phyloP scores from a whole-genome alignment of 2,888 invertebrate genomes.

The Ophion ventricosus region DNA sequence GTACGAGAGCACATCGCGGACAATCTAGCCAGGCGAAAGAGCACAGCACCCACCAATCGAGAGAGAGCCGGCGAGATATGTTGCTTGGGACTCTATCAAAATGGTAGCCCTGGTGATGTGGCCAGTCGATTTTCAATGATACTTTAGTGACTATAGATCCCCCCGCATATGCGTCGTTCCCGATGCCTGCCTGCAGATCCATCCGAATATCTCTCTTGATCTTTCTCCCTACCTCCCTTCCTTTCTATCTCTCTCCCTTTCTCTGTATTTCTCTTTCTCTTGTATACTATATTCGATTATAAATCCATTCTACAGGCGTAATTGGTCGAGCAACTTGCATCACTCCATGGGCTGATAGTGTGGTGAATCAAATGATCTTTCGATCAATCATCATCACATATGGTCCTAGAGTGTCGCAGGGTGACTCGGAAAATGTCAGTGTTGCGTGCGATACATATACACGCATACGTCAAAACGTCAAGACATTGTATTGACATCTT shows the following conservation, averaged over 20 bases:
- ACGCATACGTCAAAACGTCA: background rate
- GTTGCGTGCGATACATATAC: background rate
- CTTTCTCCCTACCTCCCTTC: slow-evolving; percentile 15
- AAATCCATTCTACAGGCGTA: slow-evolving; percentile 70
- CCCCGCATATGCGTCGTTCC: background rate
- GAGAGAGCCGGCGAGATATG: slow-evolving; percentile 53
- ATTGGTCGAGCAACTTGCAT: slow-evolving; percentile 66
- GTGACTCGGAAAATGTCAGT: background rate
- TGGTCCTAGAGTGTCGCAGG: background rate
- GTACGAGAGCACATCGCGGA: slow-evolving; percentile 51
- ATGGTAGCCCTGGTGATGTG: slow-evolving; percentile 74
- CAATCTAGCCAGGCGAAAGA: slow-evolving; percentile 50
- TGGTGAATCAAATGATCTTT: slow-evolving; percentile 62
- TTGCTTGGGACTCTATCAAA: slow-evolving; percentile 75
- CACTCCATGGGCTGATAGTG: slow-evolving; percentile 34
- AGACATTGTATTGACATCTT: background rate
- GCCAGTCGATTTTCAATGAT: slow-evolving; percentile 66
- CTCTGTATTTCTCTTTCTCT: slow-evolving; percentile 22
- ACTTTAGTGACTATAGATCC: slow-evolving; percentile 57
- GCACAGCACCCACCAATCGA: slow-evolving; percentile 53
- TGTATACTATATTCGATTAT: slow-evolving; percentile 67
- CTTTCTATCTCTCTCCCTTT: slow-evolving; percentile 17
- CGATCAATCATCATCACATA: slow-evolving; percentile 55
- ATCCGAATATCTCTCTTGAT: slow-evolving; percentile 32
- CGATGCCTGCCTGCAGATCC: slow-evolving; percentile 27